Base-by-base conservation (phyloP, 2,113 vertebrate genomes). In the Acrocephalus arundinaceus region DNA sequence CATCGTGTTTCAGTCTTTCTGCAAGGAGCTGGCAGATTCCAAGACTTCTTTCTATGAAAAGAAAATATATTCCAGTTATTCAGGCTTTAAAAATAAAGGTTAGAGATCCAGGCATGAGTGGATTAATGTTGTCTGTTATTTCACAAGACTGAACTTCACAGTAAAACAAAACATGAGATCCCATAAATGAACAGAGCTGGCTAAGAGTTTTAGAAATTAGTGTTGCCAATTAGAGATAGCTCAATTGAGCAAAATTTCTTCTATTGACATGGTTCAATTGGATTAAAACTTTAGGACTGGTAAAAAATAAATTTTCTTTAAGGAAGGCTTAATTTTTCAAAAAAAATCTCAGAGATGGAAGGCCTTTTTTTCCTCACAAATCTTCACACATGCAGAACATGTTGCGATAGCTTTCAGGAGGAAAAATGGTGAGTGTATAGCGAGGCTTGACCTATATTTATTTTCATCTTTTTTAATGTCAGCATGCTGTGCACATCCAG, bases 51-150 rank as follows among this genome's bases (percentile, higher is more conserved):
- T 45, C 94, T 94, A 45, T 43, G 79, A 85, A 72, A 83, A 94
- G 55, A 94, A 93, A 94, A 67, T 17, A 68, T 35, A 27, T 95
- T 93, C 93, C 77, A 84, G 11, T 91, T 81, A 77, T 52, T 48
- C 58, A 85, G 62, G 19, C 46, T 70, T 92, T 57, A 67, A 35
- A 39, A 41, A 33, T 27, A 21, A 75, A 54, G 19, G 21, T 6
- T 72, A 31, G 33, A 9, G 20, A 48, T 61, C 55, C 51, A 68
- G 67, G n/a, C 45, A 37, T 2, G 43, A 79, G 85, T 83, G 43
- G 67, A 79, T 93, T 89, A 54, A 65, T 65, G 33, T 55, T 85
- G n/a, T 74, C 72, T 85, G 15, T 41, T 67, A 49, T 52, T 76
- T 54, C 45, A 88, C 27, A 7, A 80, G 46, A 59, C 18, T 18